Percentiles rank a stretch among this genome's conserved stretches.
Evolutionary conservation across 2,888 invertebrate genomes (phyloP).

Genomic region (Idaea straminata): DNA sequence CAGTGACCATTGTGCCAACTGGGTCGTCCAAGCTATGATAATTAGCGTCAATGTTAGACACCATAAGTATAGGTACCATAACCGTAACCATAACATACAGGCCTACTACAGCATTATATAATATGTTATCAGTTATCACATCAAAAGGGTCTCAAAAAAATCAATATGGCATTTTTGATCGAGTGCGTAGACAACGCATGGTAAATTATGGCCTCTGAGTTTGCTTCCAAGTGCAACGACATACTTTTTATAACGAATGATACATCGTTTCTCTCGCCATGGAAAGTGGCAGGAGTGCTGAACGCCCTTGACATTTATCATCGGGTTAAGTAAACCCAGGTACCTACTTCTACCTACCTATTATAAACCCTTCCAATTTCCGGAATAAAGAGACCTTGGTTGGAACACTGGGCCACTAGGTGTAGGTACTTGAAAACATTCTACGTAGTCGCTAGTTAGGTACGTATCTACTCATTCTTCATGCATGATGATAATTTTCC

Average conservation of each 20-base stretch:
- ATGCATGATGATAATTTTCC: background rate
- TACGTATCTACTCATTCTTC: background rate
- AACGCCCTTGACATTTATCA: conserved; percentile 12
- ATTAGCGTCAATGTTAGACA: too few species aligned
- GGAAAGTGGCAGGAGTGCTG: conserved; percentile 8
- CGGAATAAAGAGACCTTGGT: background rate
- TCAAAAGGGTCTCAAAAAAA: too few species aligned
- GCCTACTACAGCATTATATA: too few species aligned
- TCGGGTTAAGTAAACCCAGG: conserved; percentile 11
- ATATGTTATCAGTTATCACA: too few species aligned
- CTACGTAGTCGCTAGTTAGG: background rate
- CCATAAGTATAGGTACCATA: too few species aligned
- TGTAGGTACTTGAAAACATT: too few species aligned
- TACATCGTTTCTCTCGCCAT: conserved; percentile 3
- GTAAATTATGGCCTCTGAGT: too few species aligned
- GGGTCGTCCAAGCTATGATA: too few species aligned
- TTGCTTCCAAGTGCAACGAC: background rate
- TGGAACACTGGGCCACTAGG: background rate
- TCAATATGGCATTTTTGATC: too few species aligned
- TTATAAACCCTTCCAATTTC: conserved; percentile 5
- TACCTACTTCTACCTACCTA: background rate
- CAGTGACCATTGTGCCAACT: too few species aligned
- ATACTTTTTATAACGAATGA: background rate
- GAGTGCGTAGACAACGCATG: too few species aligned
- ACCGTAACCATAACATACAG: too few species aligned